Evolutionary conservation across 2,797 vertebrate species (phyloP).

Genomic region (Microchirus variegatus): DNA sequence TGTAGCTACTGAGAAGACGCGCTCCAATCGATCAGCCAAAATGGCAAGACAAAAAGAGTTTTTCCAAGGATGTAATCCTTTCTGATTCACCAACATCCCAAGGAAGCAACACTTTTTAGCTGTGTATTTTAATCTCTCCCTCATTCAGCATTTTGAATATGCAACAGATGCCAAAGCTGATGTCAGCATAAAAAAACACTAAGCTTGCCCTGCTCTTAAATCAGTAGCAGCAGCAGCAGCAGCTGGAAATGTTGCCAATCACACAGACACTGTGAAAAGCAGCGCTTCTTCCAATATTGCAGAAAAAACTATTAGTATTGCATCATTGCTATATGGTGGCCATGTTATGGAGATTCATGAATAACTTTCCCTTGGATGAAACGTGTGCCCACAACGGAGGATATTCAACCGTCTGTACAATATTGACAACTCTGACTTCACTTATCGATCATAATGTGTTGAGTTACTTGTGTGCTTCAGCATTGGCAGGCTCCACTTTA

Average conservation of each 20-base stretch:
- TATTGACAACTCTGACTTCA: slow-evolving; percentile 40
- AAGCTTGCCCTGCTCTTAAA: slow-evolving; percentile 21
- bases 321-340: slow-evolving; percentile 35
- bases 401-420: slow-evolving; percentile 36
- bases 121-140: slow-evolving; percentile 26
- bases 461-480: slow-evolving; percentile 38
- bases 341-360: slow-evolving; percentile 14
- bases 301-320: slow-evolving; percentile 21
- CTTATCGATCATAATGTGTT: slow-evolving; percentile 50
- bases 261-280: slow-evolving; percentile 45
- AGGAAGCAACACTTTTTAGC: slow-evolving; percentile 19
- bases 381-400: slow-evolving; percentile 26
- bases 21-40: slow-evolving; percentile 8
- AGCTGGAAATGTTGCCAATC: slow-evolving; percentile 58
- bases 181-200: slow-evolving; percentile 35
- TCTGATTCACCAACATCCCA: slow-evolving; percentile 14
- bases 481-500: slow-evolving; percentile 29
- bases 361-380: slow-evolving; percentile 32
- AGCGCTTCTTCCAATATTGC: slow-evolving; percentile 19
- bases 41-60: slow-evolving; percentile 3
- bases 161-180: slow-evolving; percentile 59
- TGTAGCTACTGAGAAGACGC: not conserved
- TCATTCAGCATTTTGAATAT: slow-evolving; percentile 27
- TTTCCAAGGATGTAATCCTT: slow-evolving; percentile 15
- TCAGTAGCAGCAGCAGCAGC: slow-evolving; percentile 40